These are phyloP conservation scores for Drosophila insularis DNA, from an alignment of 1,140 invertebrate genomes.

Conservation along the genomic window DNA sequence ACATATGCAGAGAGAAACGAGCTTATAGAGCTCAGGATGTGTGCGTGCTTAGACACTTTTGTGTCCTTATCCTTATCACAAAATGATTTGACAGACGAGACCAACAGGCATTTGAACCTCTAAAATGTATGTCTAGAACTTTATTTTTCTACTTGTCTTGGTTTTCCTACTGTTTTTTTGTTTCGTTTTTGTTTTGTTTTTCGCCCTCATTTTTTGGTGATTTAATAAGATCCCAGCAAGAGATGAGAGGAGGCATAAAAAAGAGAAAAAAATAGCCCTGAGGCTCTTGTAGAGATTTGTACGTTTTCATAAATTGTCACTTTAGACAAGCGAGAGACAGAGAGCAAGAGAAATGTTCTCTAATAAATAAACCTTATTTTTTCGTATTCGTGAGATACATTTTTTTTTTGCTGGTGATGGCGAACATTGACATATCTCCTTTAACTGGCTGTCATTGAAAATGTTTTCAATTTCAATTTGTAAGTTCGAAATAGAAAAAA, in stretches of 20 bases:
- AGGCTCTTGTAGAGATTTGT: conserved; percentile 59
- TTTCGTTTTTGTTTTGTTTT: too few relatives aligned
- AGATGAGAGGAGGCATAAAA: background rate
- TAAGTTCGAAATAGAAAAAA: background rate
- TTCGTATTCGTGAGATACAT: conserved; percentile 43
- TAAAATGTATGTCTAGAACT: conserved; percentile 23
- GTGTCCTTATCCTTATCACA: conserved; percentile 68
- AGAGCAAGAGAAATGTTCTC: conserved; percentile 9
- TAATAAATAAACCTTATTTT: conserved; percentile 68
- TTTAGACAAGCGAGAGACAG: conserved; percentile 11
- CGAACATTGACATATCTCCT: conserved; percentile 53
- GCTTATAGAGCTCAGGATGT: conserved; percentile 40
- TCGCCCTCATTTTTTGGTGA: conserved; percentile 23
- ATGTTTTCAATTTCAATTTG: conserved; percentile 71
- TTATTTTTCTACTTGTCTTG: conserved; percentile 7
- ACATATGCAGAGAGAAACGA: background rate
- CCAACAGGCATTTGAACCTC: conserved; percentile 63
- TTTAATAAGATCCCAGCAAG: conserved; percentile 52
- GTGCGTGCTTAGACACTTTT: conserved; percentile 46
- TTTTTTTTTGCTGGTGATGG: conserved; percentile 15
- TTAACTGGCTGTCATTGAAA: conserved; percentile 65
- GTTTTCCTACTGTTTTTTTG: too few relatives aligned
- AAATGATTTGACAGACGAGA: conserved; percentile 74
- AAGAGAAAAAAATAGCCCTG: conserved; percentile 14
- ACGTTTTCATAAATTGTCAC: conserved; percentile 48